Conservation (phyloP, 2,888 invertebrate species). For the Erynnis tages region DNA sequence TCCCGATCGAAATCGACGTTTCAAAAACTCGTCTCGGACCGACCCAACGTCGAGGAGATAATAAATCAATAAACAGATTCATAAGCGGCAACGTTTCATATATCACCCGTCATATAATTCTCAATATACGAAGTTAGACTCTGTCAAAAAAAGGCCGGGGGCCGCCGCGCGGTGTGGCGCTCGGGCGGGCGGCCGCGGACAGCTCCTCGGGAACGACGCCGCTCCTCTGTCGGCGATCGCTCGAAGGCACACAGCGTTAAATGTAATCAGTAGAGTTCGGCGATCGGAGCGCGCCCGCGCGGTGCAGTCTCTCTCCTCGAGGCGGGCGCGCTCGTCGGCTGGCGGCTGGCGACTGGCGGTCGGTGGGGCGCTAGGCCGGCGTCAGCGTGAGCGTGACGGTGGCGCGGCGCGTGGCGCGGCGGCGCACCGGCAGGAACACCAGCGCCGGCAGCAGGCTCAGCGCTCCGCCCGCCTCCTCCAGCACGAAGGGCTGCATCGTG, state of each 20-base stretch:
- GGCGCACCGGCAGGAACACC: conserved; percentile 95
- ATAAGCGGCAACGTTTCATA: conserved; percentile 81
- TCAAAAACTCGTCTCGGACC: conserved; percentile 80
- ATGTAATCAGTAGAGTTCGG: conserved; percentile 79
- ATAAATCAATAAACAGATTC: conserved; percentile 77
- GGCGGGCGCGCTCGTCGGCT: conserved; percentile 91
- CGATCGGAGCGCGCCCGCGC: conserved; percentile 66
- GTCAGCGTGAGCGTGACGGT: conserved; percentile 96
- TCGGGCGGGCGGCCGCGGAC: conserved; percentile 65
- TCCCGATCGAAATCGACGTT: conserved; percentile 80
- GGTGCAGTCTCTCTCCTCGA: conserved; percentile 54
- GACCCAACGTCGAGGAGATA: conserved; percentile 79
- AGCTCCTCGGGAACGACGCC: conserved; percentile 75
- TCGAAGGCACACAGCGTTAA: conserved; percentile 90
- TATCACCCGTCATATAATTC: conserved; percentile 82
- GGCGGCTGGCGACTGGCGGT: conserved; percentile 28
- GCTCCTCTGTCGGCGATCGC: conserved; percentile 86
- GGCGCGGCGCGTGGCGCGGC: conserved; percentile 91
- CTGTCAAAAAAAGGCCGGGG: conserved; percentile 64
- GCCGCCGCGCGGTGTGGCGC: conserved; percentile 69
- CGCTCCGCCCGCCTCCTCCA: conserved; percentile 84
- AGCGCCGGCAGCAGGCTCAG: conserved; percentile 93
- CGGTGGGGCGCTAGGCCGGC: conserved; percentile 88
- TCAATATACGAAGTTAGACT: conserved; percentile 80
- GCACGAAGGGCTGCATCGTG: conserved; percentile 96